Base-by-base conservation (phyloP, 2,797 vertebrate genomes). In the Thalassophryne amazonica region DNA sequence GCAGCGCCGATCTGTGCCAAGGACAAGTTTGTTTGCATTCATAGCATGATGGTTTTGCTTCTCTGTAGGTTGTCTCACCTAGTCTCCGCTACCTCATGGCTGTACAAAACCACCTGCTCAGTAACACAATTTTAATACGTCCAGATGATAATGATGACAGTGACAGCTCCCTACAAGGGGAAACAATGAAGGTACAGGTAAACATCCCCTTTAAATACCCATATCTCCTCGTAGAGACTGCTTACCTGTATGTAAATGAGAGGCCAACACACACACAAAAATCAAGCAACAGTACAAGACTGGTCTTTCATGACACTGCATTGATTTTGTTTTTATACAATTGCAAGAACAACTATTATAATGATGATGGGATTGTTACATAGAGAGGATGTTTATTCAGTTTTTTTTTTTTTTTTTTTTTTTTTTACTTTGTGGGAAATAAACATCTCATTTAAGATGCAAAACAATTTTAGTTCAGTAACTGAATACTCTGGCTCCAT, bases 111-210 rank as follows among this genome's bases (percentile, higher is more conserved):
- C 97, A 99, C 87, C 93, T 99, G 81, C 96, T 99, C 76, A 99
- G 96, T 92, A 99, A 98, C 88, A 97, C 94, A 67, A 69, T 99
- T 87, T 89, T 99, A 80, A 95, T 99, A 85, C 94, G 94, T 70
- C 95, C 97, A 6, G 96, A 98, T 73, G 96, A 98, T 59, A 93
- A 72, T 6, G 97, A 99, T 62, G 97, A 99, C 91, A 99, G 97
- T 89, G 97, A 99, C 93, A 96, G 81, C 93, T 99, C 97, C 93
- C 93, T 99, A 81, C 97, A 99, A 88, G 97, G 96, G 93, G 97
- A 99, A 92, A 99, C 97, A 96, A 95, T 99, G 93, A 98, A 99
- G 97, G 97, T 99, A 99, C 97, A 99, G 96, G 96, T 99, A 98
- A 99, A 95, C 94, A 96, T 90, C 93, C 88, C 93, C 88, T 94